Evolutionary conservation across 2,888 invertebrate species (phyloP).

Genomic region (Syrista parreyssii): DNA sequence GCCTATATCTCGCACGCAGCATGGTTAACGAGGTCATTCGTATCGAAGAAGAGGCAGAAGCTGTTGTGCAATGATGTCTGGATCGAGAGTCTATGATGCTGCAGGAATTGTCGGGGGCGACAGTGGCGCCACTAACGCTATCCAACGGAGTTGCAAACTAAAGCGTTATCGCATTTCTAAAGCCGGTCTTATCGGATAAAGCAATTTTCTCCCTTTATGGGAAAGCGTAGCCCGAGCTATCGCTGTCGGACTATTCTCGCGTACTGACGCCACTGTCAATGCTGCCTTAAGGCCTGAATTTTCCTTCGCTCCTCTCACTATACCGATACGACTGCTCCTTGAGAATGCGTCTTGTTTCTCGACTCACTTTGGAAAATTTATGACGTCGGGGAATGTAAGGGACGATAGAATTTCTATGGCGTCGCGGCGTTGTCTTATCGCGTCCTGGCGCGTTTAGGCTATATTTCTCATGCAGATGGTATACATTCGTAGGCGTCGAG

Average conservation of each 20-base stretch:
- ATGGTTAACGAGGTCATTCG: not conserved
- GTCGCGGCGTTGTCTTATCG: not conserved
- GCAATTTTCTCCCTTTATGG: not conserved
- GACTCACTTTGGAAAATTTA: not conserved
- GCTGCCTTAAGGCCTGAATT: not conserved
- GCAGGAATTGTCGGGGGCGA: not conserved
- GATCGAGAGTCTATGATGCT: not conserved
- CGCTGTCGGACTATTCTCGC: not conserved
- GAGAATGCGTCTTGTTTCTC: not conserved
- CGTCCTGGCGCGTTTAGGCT: not conserved
- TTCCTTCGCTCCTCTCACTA: not conserved
- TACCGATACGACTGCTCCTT: not conserved
- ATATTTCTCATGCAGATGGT: not conserved
- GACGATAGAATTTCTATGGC: not conserved
- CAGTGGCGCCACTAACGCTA: not conserved
- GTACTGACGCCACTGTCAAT: not conserved
- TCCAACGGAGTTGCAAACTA: not conserved
- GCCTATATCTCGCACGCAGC: not conserved
- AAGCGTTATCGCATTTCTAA: not conserved
- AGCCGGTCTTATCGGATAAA: constrained; percentile 1
- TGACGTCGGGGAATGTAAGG: not conserved
- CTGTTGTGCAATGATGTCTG: not conserved
- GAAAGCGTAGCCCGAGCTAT: not conserved
- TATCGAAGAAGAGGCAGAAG: not conserved
- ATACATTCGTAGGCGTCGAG: not conserved